These are phyloP conservation scores for Palloptera scutellata DNA, from an alignment of 2,888 invertebrate genomes.

Conservation along the genomic window DNA sequence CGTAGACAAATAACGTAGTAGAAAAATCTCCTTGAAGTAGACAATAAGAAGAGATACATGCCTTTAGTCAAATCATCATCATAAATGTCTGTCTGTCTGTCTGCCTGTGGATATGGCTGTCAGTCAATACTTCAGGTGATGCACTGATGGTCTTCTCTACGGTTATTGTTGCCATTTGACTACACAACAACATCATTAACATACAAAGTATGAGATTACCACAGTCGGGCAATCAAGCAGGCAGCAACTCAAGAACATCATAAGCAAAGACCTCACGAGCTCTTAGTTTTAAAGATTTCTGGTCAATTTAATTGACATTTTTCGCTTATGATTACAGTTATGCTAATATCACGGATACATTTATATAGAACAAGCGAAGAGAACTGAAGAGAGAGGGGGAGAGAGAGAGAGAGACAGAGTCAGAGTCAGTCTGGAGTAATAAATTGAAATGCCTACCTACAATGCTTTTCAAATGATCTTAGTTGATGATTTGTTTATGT, in stretches of 20 bases:
- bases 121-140: conserved; percentile 16
- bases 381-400: too few relatives aligned
- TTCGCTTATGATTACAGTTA: conserved; percentile 32
- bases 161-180: conserved; percentile 15
- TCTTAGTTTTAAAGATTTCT: background rate
- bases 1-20: background rate
- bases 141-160: background rate
- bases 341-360: conserved; percentile 18
- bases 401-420: too few relatives aligned
- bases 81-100: conserved; percentile 23
- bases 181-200: conserved; percentile 15
- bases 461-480: conserved; percentile 29
- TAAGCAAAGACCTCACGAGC: too few relatives aligned
- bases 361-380: too few relatives aligned
- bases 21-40: conserved; percentile 9
- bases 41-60: background rate
- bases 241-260: background rate
- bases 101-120: too few relatives aligned
- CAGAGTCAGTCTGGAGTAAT: conserved; percentile 3
- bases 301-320: conserved; percentile 30
- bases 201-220: conserved; percentile 16
- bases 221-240: background rate
- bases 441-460: conserved; percentile 22
- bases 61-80: conserved; percentile 19
- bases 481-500: conserved; percentile 9